Percentiles rank a stretch among this genome's conserved stretches.
Evolutionary conservation across 2,797 vertebrate species (phyloP).

Genomic region (Echeneis naucrates): DNA sequence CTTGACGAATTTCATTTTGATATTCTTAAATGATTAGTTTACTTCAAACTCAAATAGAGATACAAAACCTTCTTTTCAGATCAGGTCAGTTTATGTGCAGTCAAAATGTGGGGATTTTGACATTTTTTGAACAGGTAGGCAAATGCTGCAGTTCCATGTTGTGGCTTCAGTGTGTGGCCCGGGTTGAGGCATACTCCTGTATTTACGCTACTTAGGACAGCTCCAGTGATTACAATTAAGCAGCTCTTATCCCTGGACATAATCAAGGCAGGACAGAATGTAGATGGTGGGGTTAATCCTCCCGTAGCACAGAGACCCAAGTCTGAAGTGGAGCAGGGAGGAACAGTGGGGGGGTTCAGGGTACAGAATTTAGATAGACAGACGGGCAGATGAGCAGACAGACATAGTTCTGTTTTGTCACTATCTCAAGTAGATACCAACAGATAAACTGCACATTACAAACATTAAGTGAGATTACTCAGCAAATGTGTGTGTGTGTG

Average conservation of each 20-base stretch:
- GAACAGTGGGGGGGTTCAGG: neutral
- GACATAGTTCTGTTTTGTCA: slow-evolving; percentile 14
- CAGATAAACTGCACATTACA: slow-evolving; percentile 33
- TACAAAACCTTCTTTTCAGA: neutral
- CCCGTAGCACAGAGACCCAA: slow-evolving; percentile 58
- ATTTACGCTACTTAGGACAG: slow-evolving; percentile 65
- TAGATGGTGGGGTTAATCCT: slow-evolving; percentile 77
- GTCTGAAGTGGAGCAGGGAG: slow-evolving; percentile 40
- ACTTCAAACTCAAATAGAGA: slow-evolving; percentile 4
- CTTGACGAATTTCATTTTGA: slow-evolving; percentile 11
- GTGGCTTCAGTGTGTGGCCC: slow-evolving; percentile 15
- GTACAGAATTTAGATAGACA: slow-evolving; percentile 18
- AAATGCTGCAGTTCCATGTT: slow-evolving; percentile 8
- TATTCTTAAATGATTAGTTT: slow-evolving; percentile 2
- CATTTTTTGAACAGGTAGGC: neutral
- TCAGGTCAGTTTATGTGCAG: neutral
- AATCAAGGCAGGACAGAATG: slow-evolving; percentile 76
- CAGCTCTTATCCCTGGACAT: slow-evolving; percentile 83
- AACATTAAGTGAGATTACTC: slow-evolving; percentile 12
- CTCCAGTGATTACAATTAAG: slow-evolving; percentile 85
- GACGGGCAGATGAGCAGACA: slow-evolving; percentile 29
- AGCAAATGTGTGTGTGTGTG: slow-evolving; percentile 1
- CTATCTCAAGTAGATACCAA: slow-evolving; percentile 19
- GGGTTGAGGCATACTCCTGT: slow-evolving; percentile 38
- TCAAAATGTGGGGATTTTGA: neutral